Evolutionary conservation across 2,888 invertebrate genomes (phyloP), one percentile per base, ranked within the genome.

Genomic region (Ornithoptera priamus): DNA sequence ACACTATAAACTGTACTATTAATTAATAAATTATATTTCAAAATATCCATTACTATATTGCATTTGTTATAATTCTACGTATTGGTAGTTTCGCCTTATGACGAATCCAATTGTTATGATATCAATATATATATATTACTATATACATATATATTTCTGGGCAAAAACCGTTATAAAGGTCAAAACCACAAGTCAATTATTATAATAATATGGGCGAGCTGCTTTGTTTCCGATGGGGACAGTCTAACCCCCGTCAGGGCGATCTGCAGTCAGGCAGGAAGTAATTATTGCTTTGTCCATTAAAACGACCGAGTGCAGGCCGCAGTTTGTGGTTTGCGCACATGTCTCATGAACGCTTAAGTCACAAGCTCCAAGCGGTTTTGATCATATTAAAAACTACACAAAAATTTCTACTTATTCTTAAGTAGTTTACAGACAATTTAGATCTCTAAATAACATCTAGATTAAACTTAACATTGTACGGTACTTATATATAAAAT

Each of bases 221-320:
- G 61, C 62, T 65, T 67, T 56, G 60, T 65, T 62, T 58, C 66
- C 62, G 62, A 67, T 62, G 42, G 18, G 66, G 61, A 39, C 69
- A 71, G 70, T 72, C 60, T 63, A 72, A 75, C 77, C 78, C 69
- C 76, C 58, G 63, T 62, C 75, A 77, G 78, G 74, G 78, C 73
- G 72, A n/a, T 46, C 72, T 78, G 79, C 78, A 78, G 80, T 82
- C 78, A 78, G 76, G 76, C 82, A 79, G 87, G 85, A 88, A 87
- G 86, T 82, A 82, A 87, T 87, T 87, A 86, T 82, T 72, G 78
- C 75, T 71, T 72, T 72, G 77, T 78, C 80, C 81, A 85, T 85
- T 88, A 84, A 79, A 82, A 81, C 78, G 81, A 80, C 83, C 81
- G 73, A 80, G 73, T 76, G 71, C 76, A 75, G 72, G 71, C 75